Percentiles rank a stretch among this genome's conserved stretches.
Evolutionary conservation across 2,888 invertebrate species (phyloP).

Genomic region (Esperia sulphurella): DNA sequence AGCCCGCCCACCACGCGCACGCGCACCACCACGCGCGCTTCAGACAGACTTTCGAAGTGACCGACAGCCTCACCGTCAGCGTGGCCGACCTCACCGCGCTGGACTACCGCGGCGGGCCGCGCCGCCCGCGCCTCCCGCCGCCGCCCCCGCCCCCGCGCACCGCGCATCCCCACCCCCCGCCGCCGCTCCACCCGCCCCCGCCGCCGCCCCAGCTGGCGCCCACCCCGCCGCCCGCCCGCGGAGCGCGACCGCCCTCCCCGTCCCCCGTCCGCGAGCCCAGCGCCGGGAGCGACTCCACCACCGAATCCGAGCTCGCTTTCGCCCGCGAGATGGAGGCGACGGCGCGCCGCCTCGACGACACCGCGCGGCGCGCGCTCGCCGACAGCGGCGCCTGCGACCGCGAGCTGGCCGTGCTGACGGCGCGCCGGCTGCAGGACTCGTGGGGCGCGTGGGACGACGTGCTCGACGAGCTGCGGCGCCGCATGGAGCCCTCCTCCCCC

Average conservation of each 20-base stretch:
- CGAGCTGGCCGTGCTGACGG: constrained; percentile 78
- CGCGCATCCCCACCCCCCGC: constrained; percentile 23
- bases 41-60: constrained; percentile 68
- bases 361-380: constrained; percentile 61
- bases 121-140: constrained; percentile 60
- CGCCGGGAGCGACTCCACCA: constrained; percentile 69
- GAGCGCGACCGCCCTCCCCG: constrained; percentile 41
- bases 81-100: constrained; percentile 81
- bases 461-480: constrained; percentile 64
- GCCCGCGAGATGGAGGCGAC: constrained; percentile 70
- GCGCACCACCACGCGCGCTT: constrained; percentile 62
- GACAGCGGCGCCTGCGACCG: constrained; percentile 78
- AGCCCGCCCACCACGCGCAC: constrained; percentile 46
- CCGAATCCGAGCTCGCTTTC: constrained; percentile 69
- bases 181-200: constrained; percentile 25
- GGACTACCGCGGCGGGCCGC: constrained; percentile 71
- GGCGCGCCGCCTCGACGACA: constrained; percentile 63
- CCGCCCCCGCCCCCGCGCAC: constrained; percentile 47
- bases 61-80: constrained; percentile 78
- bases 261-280: constrained; percentile 62
- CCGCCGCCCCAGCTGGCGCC: constrained; percentile 21
- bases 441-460: constrained; percentile 77
- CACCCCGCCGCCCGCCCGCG: constrained; percentile 32
- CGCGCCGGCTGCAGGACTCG: constrained; percentile 64
- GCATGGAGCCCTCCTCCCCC: constrained; percentile 58